phyloP scores from a whole-genome alignment of 2,113 vertebrate genomes.

The Triplophysa rosa region DNA sequence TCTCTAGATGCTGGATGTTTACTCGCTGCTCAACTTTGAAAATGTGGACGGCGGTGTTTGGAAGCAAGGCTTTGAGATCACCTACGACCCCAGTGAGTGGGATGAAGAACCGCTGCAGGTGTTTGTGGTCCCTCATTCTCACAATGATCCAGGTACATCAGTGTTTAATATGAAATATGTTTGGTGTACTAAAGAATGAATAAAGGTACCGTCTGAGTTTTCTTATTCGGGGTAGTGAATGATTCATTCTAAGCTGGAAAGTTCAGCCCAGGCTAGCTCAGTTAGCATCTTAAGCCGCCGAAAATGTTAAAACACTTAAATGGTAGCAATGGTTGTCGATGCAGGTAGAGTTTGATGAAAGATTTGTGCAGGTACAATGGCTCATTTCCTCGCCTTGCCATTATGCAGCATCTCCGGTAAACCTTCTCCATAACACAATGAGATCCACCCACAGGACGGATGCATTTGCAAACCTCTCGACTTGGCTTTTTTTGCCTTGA shows the following conservation, averaged over 20 bases:
- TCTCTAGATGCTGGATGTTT: conserved; percentile 87
- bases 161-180: not conserved
- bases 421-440: conserved; percentile 16
- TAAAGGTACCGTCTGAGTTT: not conserved
- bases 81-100: conserved; percentile 88
- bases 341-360: not conserved
- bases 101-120: conserved; percentile 87
- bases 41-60: conserved; percentile 95
- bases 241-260: not conserved
- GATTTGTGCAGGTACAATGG: conserved; percentile 24
- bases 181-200: not conserved
- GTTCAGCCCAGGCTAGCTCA: not conserved
- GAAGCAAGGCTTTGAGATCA: conserved; percentile 97
- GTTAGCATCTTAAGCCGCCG: no score
- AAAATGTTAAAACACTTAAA: no score
- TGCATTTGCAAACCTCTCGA: not conserved
- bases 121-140: conserved; percentile 94
- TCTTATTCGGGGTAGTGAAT: not conserved
- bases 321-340: not conserved
- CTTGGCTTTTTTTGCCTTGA: not conserved
- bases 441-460: not conserved
- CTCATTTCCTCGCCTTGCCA: conserved; percentile 20
- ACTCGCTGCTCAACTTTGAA: conserved; percentile 89
- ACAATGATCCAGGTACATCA: conserved; percentile 91
- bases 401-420: not conserved